Base-by-base conservation (phyloP, 2,888 invertebrate genomes). In the Drosophila kanekoi region DNA sequence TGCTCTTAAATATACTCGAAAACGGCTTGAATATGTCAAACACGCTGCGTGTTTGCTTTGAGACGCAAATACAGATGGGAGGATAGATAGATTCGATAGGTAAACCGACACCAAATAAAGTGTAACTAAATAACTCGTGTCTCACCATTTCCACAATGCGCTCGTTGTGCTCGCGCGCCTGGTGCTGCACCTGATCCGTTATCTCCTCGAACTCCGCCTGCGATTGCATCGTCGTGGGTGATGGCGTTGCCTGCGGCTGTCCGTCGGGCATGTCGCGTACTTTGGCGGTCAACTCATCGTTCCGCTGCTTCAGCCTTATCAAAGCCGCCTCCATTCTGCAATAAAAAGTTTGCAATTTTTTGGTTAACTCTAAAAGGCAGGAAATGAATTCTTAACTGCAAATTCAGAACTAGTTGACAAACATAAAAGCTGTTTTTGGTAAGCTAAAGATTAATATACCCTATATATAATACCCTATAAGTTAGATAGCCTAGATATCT, bases 141-240 rank as follows among this genome's bases (percentile, higher is more conserved):
- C 91, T 90, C 70, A 92, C 92, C 92, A 92, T 92, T 89, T 92
- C 92, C 38, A 92, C 92, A 74, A 92, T 92, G 45, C 92, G 90
- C 61, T 92, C 92, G 41, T 90, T 90, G 67, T 92, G 92, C 54
- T 91, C 91, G 4, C 87, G 86, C 54, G 89, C 87, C 70, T 92
- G 90, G 49, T 81, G 88, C 38, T 87, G 90, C 56, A 90, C 79
- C 67, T 91, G 92, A 11, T 91, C 90, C 61, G 90, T 79, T 58
- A 87, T 87, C 73, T 90, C 77, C 38, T 91, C 91, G 52, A 90
- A 84, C n/a, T 90, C 89, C 11, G 54, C 87, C 65, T 85, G 85
- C 16, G 74, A 72, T 49, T 80, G 73, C 23, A 82, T 61, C 1
- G 84, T 74, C 13, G 80, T 88, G 11, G 90, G 81, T 16, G 88